Evolutionary conservation across 2,888 invertebrate species (phyloP), one percentile per base, ranked within the genome.

Genomic region (Leptinotarsa tumamoca): DNA sequence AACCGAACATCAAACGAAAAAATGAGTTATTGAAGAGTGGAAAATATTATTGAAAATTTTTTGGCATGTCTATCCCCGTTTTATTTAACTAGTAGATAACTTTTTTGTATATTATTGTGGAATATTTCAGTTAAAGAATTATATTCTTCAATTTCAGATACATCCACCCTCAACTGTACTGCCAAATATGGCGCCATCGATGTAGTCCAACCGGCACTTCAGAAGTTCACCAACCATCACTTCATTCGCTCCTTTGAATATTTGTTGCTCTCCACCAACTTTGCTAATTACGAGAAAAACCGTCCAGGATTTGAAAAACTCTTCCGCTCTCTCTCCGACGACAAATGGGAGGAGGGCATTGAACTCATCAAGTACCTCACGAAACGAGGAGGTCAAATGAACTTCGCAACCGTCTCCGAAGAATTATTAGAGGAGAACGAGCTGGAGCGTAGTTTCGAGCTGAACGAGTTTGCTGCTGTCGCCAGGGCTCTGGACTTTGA

Each of bases 301-400:
- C 90, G 96, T 51, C 91, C 90, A 33, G 96, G 96, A 4, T 95
- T 96, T 88, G 91, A 92, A 82, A 93, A 93, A 84, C 87, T 95
- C 14, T 95, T 94, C 89, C 91, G 92, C 82, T 92, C 92, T 75
- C 88, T 95, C 13, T 94, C 95, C 0, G 95, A 96, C 82, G 89
- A 92, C 14, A 90, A 93, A 5, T 96, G 95, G 93, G 91, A 92
- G 18, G 92, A 94, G 83, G 91, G 92, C 51, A 92, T 95, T 82
- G 92, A 93, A 15, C 83, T 95, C n/a, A 94, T 95, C 83, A 94
- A 96, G 86, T 94, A 94, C 86, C 90, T 95, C 56, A 91, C 94
- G 1, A 91, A 92, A 87, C 93, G 96, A 84, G 96, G 96, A 87
- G 90, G 92, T 80, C 85, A 83, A 61, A 90, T 91, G 89, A 89